These are phyloP conservation scores for Peromyscus attwateri DNA, from an alignment of 2,797 vertebrate species.

Conservation along the genomic window DNA sequence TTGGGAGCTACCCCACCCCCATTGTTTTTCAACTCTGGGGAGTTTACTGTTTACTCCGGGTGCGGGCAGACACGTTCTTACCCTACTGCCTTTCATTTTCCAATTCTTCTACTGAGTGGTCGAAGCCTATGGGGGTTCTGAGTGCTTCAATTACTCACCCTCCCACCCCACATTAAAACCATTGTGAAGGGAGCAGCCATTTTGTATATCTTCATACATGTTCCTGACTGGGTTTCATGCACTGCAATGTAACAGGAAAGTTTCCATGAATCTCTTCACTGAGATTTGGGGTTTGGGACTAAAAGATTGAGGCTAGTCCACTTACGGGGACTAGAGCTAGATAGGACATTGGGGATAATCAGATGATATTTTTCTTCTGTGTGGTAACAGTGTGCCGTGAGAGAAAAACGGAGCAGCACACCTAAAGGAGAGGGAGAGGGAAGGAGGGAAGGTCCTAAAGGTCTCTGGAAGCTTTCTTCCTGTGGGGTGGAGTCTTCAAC, in stretches of 20 bases:
- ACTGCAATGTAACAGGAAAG: neutral
- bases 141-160: neutral
- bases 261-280: neutral
- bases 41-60: neutral
- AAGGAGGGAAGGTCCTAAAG: neutral
- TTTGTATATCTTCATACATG: neutral
- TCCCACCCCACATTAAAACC: neutral
- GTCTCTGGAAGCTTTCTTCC: neutral
- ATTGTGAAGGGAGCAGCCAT: neutral
- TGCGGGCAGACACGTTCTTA: neutral
- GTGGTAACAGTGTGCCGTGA: neutral
- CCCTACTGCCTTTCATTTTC: neutral
- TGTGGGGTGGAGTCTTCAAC: neutral
- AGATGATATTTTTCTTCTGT: conserved; percentile 11
- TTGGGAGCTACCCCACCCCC: no score
- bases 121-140: neutral
- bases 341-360: neutral
- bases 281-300: neutral
- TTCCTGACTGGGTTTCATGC: neutral
- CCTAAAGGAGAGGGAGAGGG: neutral
- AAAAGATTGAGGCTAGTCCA: neutral
- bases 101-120: neutral
- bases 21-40: neutral
- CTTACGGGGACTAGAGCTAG: neutral
- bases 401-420: neutral